Base-by-base conservation (phyloP, 1,140 invertebrate genomes). In the Harpegnathos saltator region DNA sequence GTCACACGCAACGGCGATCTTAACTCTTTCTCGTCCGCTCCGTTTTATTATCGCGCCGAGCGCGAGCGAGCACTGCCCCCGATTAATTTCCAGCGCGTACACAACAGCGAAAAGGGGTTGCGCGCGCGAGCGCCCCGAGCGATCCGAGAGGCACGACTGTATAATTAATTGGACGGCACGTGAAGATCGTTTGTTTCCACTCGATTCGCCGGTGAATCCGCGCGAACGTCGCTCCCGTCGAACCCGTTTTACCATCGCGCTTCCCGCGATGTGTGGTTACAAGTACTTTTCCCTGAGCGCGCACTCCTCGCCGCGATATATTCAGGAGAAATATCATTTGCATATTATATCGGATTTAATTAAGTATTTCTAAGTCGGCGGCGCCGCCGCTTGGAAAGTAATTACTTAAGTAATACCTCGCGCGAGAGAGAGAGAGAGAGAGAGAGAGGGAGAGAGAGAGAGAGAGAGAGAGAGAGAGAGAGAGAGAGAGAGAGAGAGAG, bases 41-140 rank as follows among this genome's bases (percentile, higher is more conserved):
- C 17, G 63, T 17, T 78, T 68, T 52, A 65, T 58, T 58, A 65
- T 19, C 26, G 44, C 29, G n/a, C 26, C 12, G 26, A 26, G 3
- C 38, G 38, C 38, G 38, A 3, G 3, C 38, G 38, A 3, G 11
- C 4, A 12, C 66, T 26, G 74, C 4, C 17, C 63, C 56, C 17
- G 48, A 78, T 78, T 78, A 68, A 78, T 68, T 58, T 56, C 33
- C 50, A 48, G 52, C 17, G 73, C 58, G 24, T 50, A 22, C n/a
- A 22, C 61, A 33, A 56, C 61, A 33, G 38, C 14, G 48, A 66
- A 66, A 44, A 54, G 15, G 19, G 52, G 0, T 38, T n/a, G 26
- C 26, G n/a, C n/a, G 29, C 29, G 29, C n/a, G 5, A 33, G 5
- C 29, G 29, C 1, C 29, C 5, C n/a, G n/a, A 5, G 38, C 26